Evolutionary conservation across 2,113 vertebrate species (phyloP).

Genomic region (Saiga tatarica): DNA sequence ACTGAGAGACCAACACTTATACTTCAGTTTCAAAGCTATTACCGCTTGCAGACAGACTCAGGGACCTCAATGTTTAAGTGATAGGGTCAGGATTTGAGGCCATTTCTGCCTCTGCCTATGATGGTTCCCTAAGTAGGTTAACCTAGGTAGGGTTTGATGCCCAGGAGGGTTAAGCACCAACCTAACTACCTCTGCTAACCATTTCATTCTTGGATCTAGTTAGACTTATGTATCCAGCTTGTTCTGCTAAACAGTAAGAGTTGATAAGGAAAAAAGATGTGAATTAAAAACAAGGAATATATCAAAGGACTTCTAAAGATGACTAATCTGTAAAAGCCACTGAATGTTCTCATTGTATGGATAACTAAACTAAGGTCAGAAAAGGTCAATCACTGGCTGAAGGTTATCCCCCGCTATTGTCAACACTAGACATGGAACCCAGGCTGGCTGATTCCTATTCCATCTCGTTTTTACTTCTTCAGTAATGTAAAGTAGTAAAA

Average conservation of each 20-base stretch:
- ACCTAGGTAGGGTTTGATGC: not conserved
- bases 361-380: conserved; percentile 36
- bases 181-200: not conserved
- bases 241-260: not conserved
- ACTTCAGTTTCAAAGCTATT: no score
- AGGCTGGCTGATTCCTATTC: not conserved
- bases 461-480: not conserved
- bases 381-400: not conserved
- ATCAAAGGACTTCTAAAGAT: not conserved
- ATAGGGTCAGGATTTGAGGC: not conserved
- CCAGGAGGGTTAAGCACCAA: not conserved
- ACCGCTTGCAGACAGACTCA: no score
- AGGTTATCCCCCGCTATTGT: not conserved
- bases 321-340: not conserved
- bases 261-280: not conserved
- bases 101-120: not conserved
- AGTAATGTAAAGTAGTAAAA: not conserved
- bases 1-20: no score
- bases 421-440: not conserved
- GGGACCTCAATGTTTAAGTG: not conserved
- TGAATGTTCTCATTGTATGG: conserved; percentile 20
- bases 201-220: not conserved
- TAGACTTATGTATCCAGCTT: not conserved
- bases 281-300: not conserved
- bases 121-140: not conserved